Conservation (phyloP, 2,888 invertebrate genomes). For the Eupithecia vulgata region DNA sequence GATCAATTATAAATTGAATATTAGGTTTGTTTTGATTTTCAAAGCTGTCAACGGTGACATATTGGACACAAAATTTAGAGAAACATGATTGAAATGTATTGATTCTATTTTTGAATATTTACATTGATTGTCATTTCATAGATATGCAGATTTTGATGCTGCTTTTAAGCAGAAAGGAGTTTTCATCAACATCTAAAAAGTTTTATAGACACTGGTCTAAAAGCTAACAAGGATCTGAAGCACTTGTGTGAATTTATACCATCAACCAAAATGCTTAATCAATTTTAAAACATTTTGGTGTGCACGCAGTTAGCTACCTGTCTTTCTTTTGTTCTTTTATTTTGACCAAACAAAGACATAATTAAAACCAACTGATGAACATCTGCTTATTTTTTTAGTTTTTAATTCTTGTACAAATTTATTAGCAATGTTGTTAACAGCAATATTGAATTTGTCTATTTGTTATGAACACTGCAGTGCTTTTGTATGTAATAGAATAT, state of each 20-base stretch:
- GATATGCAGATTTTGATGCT: slow-evolving; percentile 20
- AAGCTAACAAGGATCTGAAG: not conserved
- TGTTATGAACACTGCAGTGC: not conserved
- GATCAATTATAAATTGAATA: slow-evolving; percentile 60
- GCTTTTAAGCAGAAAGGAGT: slow-evolving; percentile 13
- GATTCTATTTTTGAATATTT: slow-evolving; percentile 40
- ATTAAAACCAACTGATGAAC: not conserved
- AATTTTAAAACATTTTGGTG: not conserved
- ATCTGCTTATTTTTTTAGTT: not conserved
- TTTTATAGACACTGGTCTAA: not conserved
- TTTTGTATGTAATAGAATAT: not conserved
- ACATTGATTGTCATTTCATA: slow-evolving; percentile 17
- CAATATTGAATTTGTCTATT: not conserved
- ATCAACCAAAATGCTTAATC: not conserved
- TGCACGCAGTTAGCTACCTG: not conserved
- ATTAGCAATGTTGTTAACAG: not conserved
- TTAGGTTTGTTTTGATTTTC: slow-evolving; percentile 71
- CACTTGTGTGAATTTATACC: not conserved
- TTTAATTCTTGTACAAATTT: not conserved
- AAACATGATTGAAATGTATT: slow-evolving; percentile 50
- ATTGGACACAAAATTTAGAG: slow-evolving; percentile 66
- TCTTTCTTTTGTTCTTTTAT: not conserved
- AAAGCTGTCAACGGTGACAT: slow-evolving; percentile 78
- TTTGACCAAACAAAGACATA: not conserved
- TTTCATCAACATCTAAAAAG: slow-evolving; percentile 1